Evolutionary conservation across 2,888 invertebrate species (phyloP), one percentile per base, ranked within the genome.

Genomic region (Hanleya hanleyi): DNA sequence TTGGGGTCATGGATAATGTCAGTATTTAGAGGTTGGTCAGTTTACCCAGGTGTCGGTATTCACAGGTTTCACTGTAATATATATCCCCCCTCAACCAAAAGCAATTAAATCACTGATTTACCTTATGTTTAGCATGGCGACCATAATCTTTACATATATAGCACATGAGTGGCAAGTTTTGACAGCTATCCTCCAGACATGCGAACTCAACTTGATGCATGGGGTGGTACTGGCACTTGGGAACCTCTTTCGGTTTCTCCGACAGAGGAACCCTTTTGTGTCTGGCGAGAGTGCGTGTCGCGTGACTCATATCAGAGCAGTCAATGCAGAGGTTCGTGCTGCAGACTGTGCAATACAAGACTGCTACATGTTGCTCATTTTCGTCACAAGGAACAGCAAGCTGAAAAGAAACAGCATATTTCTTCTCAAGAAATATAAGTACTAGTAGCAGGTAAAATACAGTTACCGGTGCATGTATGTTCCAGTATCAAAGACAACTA

Each of bases 101-200:
- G 66, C 65, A 33, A 37, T 37, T 41, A 32, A 47, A 0, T 51
- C n/a, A 6, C 9, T 57, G n/a, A n/a, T 80, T 69, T 86, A 92
- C 92, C 91, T 92, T 92, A 81, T 93, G 92, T 71, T 90, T 90
- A 78, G 92, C 92, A 83, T 93, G 93, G 41, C 92, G 86, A 1
- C 93, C 93, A 80, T 93, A 93, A 81, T 93, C 93, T 81, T 92
- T 92, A 84, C 93, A 93, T 36, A 93, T 91, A 83, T 92, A 92
- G 79, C 93, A 93, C 92, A 93, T 92, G 36, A 93, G 86, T n/a
- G 92, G 92, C 33, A 90, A 87, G 49, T 88, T 89, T 74, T 91
- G 91, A 81, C 93, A 93, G 33, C 91, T 91, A 33, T 92, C 92
- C 79, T 93, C 92, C 61, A 92, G 87, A 75, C 93, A 93, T 6